Evolutionary conservation across 2,888 invertebrate genomes (phyloP).

Genomic region (Parelbella ahira): DNA sequence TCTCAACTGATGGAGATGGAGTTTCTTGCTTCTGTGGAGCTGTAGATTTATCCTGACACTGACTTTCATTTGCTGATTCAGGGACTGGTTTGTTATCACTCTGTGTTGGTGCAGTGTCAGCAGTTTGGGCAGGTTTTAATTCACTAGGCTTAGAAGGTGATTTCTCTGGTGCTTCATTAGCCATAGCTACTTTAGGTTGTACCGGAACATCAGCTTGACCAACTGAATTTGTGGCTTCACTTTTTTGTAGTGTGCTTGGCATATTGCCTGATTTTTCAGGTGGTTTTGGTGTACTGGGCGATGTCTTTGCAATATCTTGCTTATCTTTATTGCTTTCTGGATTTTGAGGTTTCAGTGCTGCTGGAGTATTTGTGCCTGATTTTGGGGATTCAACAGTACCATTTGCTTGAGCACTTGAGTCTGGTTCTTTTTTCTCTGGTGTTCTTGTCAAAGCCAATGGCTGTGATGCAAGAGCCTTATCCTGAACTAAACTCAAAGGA

Average conservation of each 20-base stretch:
- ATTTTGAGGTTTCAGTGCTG: slow-evolving; percentile 59
- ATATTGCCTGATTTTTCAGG: slow-evolving; percentile 54
- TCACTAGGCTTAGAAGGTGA: slow-evolving; percentile 64
- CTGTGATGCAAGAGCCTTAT: slow-evolving; percentile 54
- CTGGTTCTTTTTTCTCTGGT: slow-evolving; percentile 70
- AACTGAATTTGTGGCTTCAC: slow-evolving; percentile 46
- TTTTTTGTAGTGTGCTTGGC: slow-evolving; percentile 59
- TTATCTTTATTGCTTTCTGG: slow-evolving; percentile 65
- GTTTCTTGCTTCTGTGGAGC: slow-evolving; percentile 46
- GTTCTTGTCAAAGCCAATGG: slow-evolving; percentile 70
- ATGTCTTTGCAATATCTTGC: slow-evolving; percentile 67
- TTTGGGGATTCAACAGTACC: slow-evolving; percentile 70
- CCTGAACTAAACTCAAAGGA: slow-evolving; percentile 70
- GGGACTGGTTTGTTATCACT: slow-evolving; percentile 64
- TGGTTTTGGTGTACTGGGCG: slow-evolving; percentile 70
- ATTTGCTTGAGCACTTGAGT: slow-evolving; percentile 62
- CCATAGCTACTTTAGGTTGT: slow-evolving; percentile 62
- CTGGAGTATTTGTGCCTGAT: slow-evolving; percentile 51
- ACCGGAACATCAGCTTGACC: slow-evolving; percentile 47
- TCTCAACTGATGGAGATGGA: slow-evolving; percentile 43
- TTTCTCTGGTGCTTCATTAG: slow-evolving; percentile 62
- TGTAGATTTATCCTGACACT: slow-evolving; percentile 49
- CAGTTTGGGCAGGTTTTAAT: slow-evolving; percentile 56
- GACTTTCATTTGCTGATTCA: slow-evolving; percentile 63
- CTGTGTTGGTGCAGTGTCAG: slow-evolving; percentile 64